Evolutionary conservation across 2,888 invertebrate species (phyloP), one percentile per base, ranked within the genome.

Genomic region (Yponomeuta sedellus): DNA sequence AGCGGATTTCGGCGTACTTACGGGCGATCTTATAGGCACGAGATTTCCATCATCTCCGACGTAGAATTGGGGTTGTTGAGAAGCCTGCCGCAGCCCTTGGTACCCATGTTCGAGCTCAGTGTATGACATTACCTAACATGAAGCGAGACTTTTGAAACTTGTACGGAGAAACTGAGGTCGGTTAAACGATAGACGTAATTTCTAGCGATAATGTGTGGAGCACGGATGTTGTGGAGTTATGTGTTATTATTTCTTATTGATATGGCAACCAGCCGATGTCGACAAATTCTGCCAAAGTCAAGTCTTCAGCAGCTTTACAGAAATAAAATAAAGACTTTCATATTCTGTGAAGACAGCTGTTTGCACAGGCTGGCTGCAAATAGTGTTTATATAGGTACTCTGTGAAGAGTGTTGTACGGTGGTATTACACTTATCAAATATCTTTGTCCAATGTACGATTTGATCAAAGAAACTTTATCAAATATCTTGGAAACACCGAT

Each of bases 81-180:
- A 85, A 74, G 93, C 93, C 87, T 95, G 95, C 82, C 94, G 94
- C 83, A 96, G 92, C 78, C 95, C 97, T 93, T 97, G 97, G 92
- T 97, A 97, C 75, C 97, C 97, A 92, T 96, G 96, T 92, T 97
- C 97, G 79, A 97, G 92, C 92, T 97, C 97, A 83, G 97, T 97
- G 89, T 97, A 97, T 83, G 97, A 97, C 97, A 97, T 97, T 82
- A 84, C 89, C 83, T 87, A 86, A 28, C 65, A 65, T 64, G 11
- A 10, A 64, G 22, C 22, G 19, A 12, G 39, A 11, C 44, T 63
- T 40, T 58, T 20, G 44, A 16, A 16, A 52, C 16, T 5, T 52
- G 16, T 52, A 16, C 1, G 1, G 44, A 52, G 44, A 52, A 52
- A 52, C 44, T 12, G 16, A 16, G 12, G 44, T 16, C 16, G 44